Conservation (phyloP, 1,140 invertebrate species). For the Pachyrhynchus sulphureomaculatus region DNA sequence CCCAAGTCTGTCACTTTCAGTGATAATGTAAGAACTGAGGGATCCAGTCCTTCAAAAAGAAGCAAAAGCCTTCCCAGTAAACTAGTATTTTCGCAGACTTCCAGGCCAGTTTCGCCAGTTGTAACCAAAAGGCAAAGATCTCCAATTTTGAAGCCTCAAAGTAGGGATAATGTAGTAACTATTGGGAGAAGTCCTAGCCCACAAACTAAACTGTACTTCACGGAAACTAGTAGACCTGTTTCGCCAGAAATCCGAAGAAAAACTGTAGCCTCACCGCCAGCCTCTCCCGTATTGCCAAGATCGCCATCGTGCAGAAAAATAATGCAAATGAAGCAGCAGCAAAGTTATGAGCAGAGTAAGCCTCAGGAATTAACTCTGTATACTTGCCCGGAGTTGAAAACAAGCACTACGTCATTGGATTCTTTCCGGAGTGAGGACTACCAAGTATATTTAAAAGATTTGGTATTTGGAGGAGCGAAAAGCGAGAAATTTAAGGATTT, state of each 20-base stretch:
- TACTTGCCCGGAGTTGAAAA: conserved; percentile 43
- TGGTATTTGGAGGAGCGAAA: conserved; percentile 69
- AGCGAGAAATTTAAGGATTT: conserved; percentile 83
- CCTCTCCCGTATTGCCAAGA: conserved; percentile 57
- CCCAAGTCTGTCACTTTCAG: conserved; percentile 44
- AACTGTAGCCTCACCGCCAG: conserved; percentile 31
- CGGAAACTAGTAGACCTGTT: conserved; percentile 50
- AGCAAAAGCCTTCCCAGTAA: conserved; percentile 52
- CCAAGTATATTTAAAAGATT: conserved; percentile 69
- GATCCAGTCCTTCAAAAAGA: conserved; percentile 41
- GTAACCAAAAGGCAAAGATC: conserved; percentile 39
- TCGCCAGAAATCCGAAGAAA: conserved; percentile 36
- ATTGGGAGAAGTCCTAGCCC: conserved; percentile 28
- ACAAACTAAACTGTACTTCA: conserved; percentile 48
- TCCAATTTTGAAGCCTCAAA: conserved; percentile 20
- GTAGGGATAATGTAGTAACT: not conserved
- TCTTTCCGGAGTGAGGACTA: conserved; percentile 56
- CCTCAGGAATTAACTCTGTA: conserved; percentile 22
- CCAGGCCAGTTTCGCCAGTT: conserved; percentile 39
- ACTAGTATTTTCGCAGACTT: conserved; percentile 38
- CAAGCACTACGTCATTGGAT: conserved; percentile 39
- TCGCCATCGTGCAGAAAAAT: conserved; percentile 68
- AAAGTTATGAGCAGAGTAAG: conserved; percentile 8
- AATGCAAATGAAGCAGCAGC: conserved; percentile 45
- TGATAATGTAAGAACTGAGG: conserved; percentile 44